A percentile compares a stretch with the other conserved stretches of the same genome.
phyloP scores from a whole-genome alignment of 1,140 invertebrate genomes.

The Subanguina moxae region DNA sequence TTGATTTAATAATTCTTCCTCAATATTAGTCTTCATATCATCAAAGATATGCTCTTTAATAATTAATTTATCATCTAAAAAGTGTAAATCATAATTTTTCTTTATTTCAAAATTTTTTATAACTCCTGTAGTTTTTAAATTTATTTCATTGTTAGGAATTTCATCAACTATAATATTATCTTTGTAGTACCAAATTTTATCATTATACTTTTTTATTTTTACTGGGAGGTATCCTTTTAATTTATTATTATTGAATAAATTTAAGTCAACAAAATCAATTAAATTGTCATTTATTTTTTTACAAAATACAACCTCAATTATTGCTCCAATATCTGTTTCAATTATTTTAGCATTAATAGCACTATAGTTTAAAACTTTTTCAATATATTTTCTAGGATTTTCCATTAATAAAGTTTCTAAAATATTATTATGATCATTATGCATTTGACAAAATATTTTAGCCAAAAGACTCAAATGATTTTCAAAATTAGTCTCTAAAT shows the following conservation, averaged over 20 bases:
- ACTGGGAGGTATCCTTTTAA: slow-evolving; percentile 38
- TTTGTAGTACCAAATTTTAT: slow-evolving; percentile 40
- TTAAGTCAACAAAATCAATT: slow-evolving; percentile 26
- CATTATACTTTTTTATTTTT: slow-evolving; percentile 32
- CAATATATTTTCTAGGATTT: slow-evolving; percentile 17
- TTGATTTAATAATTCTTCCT: slow-evolving; percentile 33
- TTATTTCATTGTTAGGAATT: background rate
- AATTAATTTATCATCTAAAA: slow-evolving; percentile 38
- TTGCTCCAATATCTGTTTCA: slow-evolving; percentile 19
- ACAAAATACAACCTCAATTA: slow-evolving; percentile 33
- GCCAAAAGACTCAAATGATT: slow-evolving; percentile 28
- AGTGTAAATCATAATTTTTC: slow-evolving; percentile 31
- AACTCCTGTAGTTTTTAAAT: slow-evolving; percentile 10
- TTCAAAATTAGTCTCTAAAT: slow-evolving; percentile 27
- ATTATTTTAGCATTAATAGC: slow-evolving; percentile 13
- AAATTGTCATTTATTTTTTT: slow-evolving; percentile 32
- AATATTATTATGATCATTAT: slow-evolving; percentile 34
- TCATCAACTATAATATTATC: slow-evolving; percentile 20
- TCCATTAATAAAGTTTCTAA: slow-evolving; percentile 32
- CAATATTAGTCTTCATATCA: slow-evolving; percentile 30
- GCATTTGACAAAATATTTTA: slow-evolving; percentile 33
- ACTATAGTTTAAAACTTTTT: slow-evolving; percentile 14
- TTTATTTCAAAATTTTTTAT: slow-evolving; percentile 19
- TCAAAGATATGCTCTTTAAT: slow-evolving; percentile 25
- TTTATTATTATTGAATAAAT: too few relatives aligned